Evolutionary conservation across 2,888 invertebrate genomes (phyloP).

Genomic region (Nomada fucata): DNA sequence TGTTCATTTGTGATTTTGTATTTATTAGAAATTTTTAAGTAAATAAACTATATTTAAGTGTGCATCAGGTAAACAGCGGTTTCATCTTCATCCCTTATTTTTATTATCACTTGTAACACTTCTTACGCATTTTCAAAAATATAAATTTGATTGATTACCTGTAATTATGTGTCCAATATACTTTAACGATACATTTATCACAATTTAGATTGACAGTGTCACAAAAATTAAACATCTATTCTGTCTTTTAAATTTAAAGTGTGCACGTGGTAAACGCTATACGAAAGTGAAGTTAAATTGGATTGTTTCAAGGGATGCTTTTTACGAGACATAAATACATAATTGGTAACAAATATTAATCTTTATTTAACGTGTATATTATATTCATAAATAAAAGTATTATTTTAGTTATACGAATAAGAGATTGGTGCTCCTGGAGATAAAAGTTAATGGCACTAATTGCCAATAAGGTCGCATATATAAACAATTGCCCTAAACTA

Average conservation of each 20-base stretch:
- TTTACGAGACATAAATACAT: constrained; percentile 40
- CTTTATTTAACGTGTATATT: constrained; percentile 82
- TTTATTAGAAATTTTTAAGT: constrained; percentile 83
- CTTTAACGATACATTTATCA: neutral
- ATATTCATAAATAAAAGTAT: constrained; percentile 83
- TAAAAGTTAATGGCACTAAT: constrained; percentile 81
- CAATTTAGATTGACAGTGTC: too few relatives aligned
- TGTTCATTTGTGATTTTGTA: constrained; percentile 84
- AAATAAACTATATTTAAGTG: constrained; percentile 83
- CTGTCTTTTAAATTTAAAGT: too few relatives aligned
- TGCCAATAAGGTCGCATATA: constrained; percentile 81
- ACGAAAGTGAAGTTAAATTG: constrained; percentile 5
- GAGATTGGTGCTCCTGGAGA: constrained; percentile 79
- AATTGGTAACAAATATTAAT: constrained; percentile 83
- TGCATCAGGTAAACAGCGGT: constrained; percentile 71
- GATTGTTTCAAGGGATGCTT: constrained; percentile 30
- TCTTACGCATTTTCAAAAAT: constrained; percentile 2
- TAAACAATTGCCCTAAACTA: constrained; percentile 79
- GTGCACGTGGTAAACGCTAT: neutral
- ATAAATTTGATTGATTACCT: neutral
- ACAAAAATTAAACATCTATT: too few relatives aligned
- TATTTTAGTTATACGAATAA: constrained; percentile 78
- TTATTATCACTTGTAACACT: neutral
- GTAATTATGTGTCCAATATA: neutral
- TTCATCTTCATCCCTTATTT: constrained; percentile 27